Evolutionary conservation across 2,888 invertebrate genomes (phyloP), one percentile per base, ranked within the genome.

Genomic region (Hydraecia micacea): DNA sequence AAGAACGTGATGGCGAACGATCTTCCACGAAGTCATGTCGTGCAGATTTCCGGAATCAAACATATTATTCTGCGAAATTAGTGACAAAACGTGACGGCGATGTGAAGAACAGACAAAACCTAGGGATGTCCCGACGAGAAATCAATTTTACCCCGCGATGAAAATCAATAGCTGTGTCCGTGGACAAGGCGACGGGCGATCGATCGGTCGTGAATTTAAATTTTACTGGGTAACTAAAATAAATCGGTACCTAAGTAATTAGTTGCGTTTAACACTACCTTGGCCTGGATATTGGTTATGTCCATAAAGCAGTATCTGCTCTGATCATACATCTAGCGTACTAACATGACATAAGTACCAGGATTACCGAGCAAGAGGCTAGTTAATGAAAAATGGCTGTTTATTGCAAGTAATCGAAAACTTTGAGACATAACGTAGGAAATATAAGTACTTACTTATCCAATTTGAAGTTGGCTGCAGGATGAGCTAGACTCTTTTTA

Each of bases 31-130:
- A 66, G 66, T 66, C 25, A 65, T 69, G 60, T 68, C 68, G 72
- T 73, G 49, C 69, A 63, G 32, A 73, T 77, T 77, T 58, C 49
- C 66, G 49, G 72, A 75, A 78, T 71, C 32, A 63, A 82, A 82
- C 49, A 42, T 67, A 67, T 66, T 70, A 75, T 63, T 78, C 39
- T 58, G 25, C 36, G 55, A 77, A 77, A 65, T 77, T 63, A 25
- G 75, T 65, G 36, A 60, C 32, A 67, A 75, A 78, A 86, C 65
- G 74, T 77, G 65, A 85, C 36, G 32, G 18, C 52, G 7, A 36
- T 36, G 2, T 25, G 39, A 52, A 62, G 36, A 62, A n/a, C 66
- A 63, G 73, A 77, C 66, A 58, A 58, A 73, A 49, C 36, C 49
- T 32, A 70, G 46, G 65, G 71, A 65, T 60, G 39, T 52, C 68